Evolutionary conservation across 2,888 invertebrate species (phyloP), one percentile per base, ranked within the genome.

Genomic region (Drosophila macrothrix): DNA sequence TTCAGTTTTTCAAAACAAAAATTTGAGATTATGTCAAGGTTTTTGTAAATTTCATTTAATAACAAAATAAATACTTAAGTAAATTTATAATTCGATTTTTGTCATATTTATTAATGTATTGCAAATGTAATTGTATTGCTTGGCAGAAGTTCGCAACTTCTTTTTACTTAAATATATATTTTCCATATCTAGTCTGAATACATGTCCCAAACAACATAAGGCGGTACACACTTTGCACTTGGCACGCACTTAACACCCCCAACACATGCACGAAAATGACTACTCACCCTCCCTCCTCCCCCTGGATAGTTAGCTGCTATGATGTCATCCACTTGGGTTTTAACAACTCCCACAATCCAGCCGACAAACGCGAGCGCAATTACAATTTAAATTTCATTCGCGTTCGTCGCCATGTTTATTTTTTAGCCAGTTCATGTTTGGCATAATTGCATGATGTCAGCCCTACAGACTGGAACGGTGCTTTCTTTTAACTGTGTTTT

Each of bases 301-400:
- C 22, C 22, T 14, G 12, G 19, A 16, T 39, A 50, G 46, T 41
- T n/a, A 22, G 56, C 58, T 39, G 33, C 29, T 61, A 78, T 79
- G 78, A 79, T 79, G 78, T 78, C 78, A 78, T 78, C 43, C 60
- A 31, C 49, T 41, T 9, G 68, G 39, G 33, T 22, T 10, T 33
- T 37, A 56, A 33, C 59, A 53, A 59, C 46, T 29, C 14, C 52
- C 69, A 62, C 64, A 56, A 64, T 33, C 33, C 67, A 58, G 31
- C 78, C 64, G 41, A 37, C 29, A 61, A 50, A 58, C 59, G 41
- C 73, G 53, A 56, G 62, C 68, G 61, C 69, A 65, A 66, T 66
- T 62, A 31, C 69, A 74, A 82, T 85, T 83, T 85, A 77, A 88
- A 82, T 85, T 76, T 71, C 71, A 70, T 82, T 76, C 71, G 67